These are phyloP conservation scores for Molossus molossus DNA, from an alignment of 2,797 vertebrate species.

Conservation along the genomic window DNA sequence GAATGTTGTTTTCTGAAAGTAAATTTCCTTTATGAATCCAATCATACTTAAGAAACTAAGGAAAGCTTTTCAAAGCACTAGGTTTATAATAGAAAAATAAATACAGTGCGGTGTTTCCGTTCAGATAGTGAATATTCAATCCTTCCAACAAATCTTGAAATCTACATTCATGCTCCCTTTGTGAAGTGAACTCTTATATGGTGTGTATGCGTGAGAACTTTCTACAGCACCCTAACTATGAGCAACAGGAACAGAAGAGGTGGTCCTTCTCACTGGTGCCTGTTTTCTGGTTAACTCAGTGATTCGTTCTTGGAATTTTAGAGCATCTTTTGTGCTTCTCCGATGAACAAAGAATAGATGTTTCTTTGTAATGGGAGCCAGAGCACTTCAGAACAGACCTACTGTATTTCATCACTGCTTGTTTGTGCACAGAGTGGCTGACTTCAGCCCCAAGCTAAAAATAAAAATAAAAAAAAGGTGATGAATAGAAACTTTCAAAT, in stretches of 20 bases:
- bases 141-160: conserved; percentile 86
- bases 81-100: conserved; percentile 88
- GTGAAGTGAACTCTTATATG: conserved; percentile 74
- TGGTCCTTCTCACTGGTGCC: not conserved
- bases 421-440: not conserved
- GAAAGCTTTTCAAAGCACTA: conserved; percentile 85
- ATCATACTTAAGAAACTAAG: conserved; percentile 85
- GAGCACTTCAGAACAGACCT: conserved; percentile 65
- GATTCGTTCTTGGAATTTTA: conserved; percentile 58
- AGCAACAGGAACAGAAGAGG: not conserved
- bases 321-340: conserved; percentile 77
- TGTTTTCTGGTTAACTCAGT: conserved; percentile 31
- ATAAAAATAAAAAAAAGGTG: not conserved
- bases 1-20: conserved; percentile 85
- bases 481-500: conserved; percentile 75
- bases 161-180: conserved; percentile 82
- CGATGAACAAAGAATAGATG: conserved; percentile 74
- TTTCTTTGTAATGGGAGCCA: conserved; percentile 79
- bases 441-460: conserved; percentile 56
- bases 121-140: conserved; percentile 86
- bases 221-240: not conserved
- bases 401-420: conserved; percentile 67
- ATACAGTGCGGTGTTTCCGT: conserved; percentile 87
- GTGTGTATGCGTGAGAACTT: not conserved
- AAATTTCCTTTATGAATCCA: conserved; percentile 85